Conservation (phyloP, 1,140 invertebrate species). For the Lepeophtheirus salmonis region DNA sequence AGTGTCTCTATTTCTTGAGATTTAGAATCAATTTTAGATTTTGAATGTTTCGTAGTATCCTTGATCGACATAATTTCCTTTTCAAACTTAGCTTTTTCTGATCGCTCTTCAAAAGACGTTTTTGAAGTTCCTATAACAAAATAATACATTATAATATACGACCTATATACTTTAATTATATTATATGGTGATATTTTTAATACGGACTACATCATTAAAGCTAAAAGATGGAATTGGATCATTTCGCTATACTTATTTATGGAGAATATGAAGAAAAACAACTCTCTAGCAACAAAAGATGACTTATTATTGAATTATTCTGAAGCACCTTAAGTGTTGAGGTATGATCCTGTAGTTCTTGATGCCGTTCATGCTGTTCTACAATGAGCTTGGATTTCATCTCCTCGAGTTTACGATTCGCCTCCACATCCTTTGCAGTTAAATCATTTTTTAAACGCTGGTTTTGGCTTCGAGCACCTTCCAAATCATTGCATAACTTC, state of each 20-base stretch:
- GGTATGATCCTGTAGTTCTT: not conserved
- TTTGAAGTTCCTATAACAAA: not conserved
- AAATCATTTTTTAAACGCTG: not conserved
- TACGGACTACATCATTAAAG: too few species aligned
- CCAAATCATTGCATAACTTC: not conserved
- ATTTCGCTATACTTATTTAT: too few species aligned
- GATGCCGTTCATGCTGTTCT: constrained; percentile 2
- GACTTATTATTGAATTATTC: too few species aligned
- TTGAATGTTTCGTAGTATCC: too few species aligned
- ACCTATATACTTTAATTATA: too few species aligned
- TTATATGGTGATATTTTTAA: too few species aligned
- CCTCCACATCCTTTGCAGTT: not conserved
- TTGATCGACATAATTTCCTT: not conserved
- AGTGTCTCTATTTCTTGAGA: too few species aligned
- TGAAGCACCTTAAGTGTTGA: not conserved
- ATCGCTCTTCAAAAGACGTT: not conserved
- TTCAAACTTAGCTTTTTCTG: not conserved
- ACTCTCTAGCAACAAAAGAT: too few species aligned
- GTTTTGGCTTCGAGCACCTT: not conserved
- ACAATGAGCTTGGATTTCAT: constrained; percentile 15
- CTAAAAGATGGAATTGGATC: too few species aligned
- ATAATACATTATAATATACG: too few species aligned
- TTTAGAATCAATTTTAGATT: too few species aligned
- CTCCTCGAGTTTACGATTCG: not conserved
- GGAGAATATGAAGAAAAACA: too few species aligned